Percentiles rank a stretch among this genome's conserved stretches.
These are phyloP conservation scores for Prionace glauca DNA, from an alignment of 2,797 vertebrate genomes.

Conservation along the genomic window DNA sequence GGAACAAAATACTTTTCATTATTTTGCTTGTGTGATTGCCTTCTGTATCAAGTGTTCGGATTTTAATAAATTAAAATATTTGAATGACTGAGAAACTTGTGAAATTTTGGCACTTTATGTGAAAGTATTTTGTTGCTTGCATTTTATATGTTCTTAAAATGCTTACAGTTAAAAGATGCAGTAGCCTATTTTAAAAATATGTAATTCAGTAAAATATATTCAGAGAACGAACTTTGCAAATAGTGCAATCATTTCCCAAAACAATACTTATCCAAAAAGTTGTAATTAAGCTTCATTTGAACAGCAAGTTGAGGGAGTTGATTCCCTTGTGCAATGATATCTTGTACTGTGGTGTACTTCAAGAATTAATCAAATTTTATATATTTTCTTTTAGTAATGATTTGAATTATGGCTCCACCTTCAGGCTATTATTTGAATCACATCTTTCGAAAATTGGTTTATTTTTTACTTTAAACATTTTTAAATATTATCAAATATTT, in stretches of 20 bases:
- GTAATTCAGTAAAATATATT: not conserved
- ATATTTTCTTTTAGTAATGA: not conserved
- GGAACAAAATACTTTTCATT: not conserved
- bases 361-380: not conserved
- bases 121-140: not conserved
- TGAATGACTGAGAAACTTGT: not conserved
- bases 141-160: not conserved
- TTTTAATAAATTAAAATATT: not conserved
- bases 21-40: not conserved
- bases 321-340: not conserved
- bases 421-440: slow-evolving; percentile 10
- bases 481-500: not conserved
- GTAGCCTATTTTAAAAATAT: not conserved
- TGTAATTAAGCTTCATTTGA: not conserved
- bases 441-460: not conserved
- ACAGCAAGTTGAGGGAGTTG: not conserved
- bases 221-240: not conserved
- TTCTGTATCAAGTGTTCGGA: not conserved
- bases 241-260: not conserved
- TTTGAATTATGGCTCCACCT: slow-evolving; percentile 7
- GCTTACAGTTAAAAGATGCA: not conserved
- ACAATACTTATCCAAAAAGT: not conserved
- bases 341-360: no score
- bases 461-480: not conserved
- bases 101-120: not conserved